phyloP scores from a whole-genome alignment of 2,113 vertebrate genomes.

The Hippocampus mohnikei region DNA sequence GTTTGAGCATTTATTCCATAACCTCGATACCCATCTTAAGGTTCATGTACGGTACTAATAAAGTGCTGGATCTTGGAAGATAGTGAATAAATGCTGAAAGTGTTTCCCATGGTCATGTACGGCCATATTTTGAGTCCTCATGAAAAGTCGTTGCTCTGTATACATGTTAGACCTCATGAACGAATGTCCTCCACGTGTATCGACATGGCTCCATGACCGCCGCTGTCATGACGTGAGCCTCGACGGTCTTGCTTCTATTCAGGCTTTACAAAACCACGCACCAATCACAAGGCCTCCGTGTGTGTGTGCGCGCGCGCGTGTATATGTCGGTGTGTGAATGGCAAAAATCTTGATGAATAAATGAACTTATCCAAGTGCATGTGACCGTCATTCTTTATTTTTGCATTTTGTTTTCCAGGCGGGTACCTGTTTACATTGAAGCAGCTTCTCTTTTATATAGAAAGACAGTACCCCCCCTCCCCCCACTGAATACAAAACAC shows the following conservation, averaged over 20 bases:
- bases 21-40: background rate
- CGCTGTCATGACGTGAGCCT: conserved; percentile 24
- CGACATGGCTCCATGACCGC: conserved; percentile 20
- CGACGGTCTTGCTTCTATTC: conserved; percentile 39
- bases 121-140: background rate
- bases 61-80: too few species aligned
- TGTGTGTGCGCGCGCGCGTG: conserved; percentile 27
- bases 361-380: conserved; percentile 55
- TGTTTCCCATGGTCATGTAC: background rate
- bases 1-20: background rate
- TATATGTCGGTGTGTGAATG: conserved; percentile 32
- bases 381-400: conserved; percentile 40
- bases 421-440: conserved; percentile 87
- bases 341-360: conserved; percentile 68
- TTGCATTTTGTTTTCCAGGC: conserved; percentile 66
- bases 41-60: too few species aligned
- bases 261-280: conserved; percentile 53
- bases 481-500: conserved; percentile 81
- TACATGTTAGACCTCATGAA: conserved; percentile 22
- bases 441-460: conserved; percentile 85
- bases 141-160: conserved; percentile 23
- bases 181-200: conserved; percentile 26
- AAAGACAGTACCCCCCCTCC: conserved; percentile 69
- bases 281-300: conserved; percentile 41
- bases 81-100: too few species aligned